These are phyloP conservation scores for Lerista edwardsae DNA, from an alignment of 2,797 vertebrate species.

Conservation along the genomic window DNA sequence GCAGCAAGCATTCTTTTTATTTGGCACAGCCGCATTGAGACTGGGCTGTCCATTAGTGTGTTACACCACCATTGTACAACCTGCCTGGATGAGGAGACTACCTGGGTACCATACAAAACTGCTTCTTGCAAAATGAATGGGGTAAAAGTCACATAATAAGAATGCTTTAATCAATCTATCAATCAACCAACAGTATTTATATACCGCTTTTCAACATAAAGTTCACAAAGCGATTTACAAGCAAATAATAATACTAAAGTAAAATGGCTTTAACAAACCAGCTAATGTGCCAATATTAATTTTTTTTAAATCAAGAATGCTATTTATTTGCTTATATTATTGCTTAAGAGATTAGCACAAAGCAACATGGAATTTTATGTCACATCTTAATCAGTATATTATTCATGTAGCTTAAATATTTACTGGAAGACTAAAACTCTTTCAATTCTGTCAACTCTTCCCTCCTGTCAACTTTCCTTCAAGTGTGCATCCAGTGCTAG, in stretches of 20 bases:
- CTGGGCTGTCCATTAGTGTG: neutral
- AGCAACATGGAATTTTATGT: neutral
- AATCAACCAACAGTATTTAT: too few species aligned
- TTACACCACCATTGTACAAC: neutral
- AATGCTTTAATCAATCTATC: too few species aligned
- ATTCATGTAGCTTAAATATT: conserved; percentile 8
- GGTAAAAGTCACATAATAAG: neutral
- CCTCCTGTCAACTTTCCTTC: conserved; percentile 21
- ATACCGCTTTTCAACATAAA: too few species aligned
- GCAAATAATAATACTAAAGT: too few species aligned
- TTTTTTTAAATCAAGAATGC: neutral
- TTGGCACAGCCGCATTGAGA: too few species aligned
- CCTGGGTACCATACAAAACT: neutral
- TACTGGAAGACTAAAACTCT: neutral
- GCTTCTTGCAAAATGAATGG: neutral
- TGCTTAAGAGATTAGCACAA: neutral
- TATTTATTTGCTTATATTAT: neutral
- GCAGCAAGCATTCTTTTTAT: too few species aligned
- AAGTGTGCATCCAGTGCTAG: conserved; percentile 14
- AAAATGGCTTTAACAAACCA: too few species aligned
- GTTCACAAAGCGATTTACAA: too few species aligned
- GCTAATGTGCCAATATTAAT: too few species aligned
- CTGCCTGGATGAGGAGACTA: neutral
- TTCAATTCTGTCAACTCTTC: neutral
- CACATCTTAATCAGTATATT: neutral